These are phyloP conservation scores for Aphelinus certus DNA, from an alignment of 1,140 invertebrate genomes.

Conservation along the genomic window DNA sequence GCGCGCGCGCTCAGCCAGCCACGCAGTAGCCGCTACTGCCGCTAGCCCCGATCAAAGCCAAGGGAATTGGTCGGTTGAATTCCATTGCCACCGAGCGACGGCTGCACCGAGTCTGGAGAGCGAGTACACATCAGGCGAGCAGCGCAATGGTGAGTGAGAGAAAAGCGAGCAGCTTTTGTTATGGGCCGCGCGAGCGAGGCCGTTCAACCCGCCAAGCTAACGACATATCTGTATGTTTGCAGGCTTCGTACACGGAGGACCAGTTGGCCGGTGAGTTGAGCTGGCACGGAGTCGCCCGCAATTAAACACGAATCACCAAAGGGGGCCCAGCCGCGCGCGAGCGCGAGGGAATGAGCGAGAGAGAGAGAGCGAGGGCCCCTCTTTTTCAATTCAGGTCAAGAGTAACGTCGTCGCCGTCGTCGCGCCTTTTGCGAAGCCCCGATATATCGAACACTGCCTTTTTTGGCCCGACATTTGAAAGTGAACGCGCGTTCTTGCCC, in stretches of 20 bases:
- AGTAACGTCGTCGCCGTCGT: conserved; percentile 52
- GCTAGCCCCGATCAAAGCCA: too few species aligned
- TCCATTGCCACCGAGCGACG: too few species aligned
- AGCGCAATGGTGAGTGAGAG: not conserved
- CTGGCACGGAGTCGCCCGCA: not conserved
- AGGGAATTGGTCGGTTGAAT: too few species aligned
- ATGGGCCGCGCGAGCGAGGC: not conserved
- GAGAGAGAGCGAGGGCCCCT: conserved; percentile 54
- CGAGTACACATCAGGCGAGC: not conserved
- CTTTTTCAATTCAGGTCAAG: conserved; percentile 64
- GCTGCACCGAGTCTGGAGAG: too few species aligned
- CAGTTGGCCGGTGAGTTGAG: conserved; percentile 83
- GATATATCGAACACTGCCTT: conserved; percentile 54
- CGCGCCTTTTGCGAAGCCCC: not conserved
- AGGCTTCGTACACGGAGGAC: conserved; percentile 90
- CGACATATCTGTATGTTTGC: conserved; percentile 60
- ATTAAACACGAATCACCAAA: conserved; percentile 50
- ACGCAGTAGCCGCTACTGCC: too few species aligned
- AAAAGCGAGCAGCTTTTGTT: not conserved
- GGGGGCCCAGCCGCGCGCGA: conserved; percentile 39
- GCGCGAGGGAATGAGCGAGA: conserved; percentile 42
- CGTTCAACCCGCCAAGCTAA: not conserved
- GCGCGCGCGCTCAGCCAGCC: too few species aligned
- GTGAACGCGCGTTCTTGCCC: conserved; percentile 43
- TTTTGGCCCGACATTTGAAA: conserved; percentile 59